These are phyloP conservation scores for Ammodytes marinus DNA, from an alignment of 2,113 vertebrate species.

Conservation along the genomic window DNA sequence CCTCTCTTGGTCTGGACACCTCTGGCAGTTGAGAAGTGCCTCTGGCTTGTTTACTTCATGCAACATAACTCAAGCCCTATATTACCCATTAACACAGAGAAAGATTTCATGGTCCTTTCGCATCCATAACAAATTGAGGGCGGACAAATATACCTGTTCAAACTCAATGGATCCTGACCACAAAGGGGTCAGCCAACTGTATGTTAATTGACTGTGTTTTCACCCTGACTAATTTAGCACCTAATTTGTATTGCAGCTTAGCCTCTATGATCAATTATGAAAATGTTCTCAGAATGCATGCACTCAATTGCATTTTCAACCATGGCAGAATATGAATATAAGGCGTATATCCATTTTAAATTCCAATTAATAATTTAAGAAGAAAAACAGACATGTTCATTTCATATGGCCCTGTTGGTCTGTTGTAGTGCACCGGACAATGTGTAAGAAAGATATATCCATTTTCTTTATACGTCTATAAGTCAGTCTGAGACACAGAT, in stretches of 20 bases:
- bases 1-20: slow-evolving; percentile 20
- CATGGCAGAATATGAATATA: slow-evolving; percentile 22
- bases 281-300: slow-evolving; percentile 38
- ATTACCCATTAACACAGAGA: slow-evolving; percentile 53
- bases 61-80: slow-evolving; percentile 55
- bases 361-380: slow-evolving; percentile 52
- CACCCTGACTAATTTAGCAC: slow-evolving; percentile 52
- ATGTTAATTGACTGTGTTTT: slow-evolving; percentile 58
- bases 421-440: slow-evolving; percentile 15
- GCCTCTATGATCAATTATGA: slow-evolving; percentile 51
- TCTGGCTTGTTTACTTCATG: slow-evolving; percentile 44
- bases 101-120: slow-evolving; percentile 32
- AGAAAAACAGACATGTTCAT: slow-evolving; percentile 33
- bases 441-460: not conserved
- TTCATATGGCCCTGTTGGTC: slow-evolving; percentile 23
- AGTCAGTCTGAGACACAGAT: slow-evolving; percentile 25
- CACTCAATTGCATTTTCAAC: slow-evolving; percentile 39
- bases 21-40: slow-evolving; percentile 33
- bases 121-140: slow-evolving; percentile 68
- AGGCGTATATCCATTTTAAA: slow-evolving; percentile 21
- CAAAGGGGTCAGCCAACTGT: slow-evolving; percentile 57
- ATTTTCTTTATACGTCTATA: slow-evolving; percentile 11
- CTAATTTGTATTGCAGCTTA: slow-evolving; percentile 57
- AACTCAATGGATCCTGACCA: slow-evolving; percentile 53
- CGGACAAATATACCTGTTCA: slow-evolving; percentile 69